Conservation (phyloP, 2,797 vertebrate species). For the Epinephelus coioides region DNA sequence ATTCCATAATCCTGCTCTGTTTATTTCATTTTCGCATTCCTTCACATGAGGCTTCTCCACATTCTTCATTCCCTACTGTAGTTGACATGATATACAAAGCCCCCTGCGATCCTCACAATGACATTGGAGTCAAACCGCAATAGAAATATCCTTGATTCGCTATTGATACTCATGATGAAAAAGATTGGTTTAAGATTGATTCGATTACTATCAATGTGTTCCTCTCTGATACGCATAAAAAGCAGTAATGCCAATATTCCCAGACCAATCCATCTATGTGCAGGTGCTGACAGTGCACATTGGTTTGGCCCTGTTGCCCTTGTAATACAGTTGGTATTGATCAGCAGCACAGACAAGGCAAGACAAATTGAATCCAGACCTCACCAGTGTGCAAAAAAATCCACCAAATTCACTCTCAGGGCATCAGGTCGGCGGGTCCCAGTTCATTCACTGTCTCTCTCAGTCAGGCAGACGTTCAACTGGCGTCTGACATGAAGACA, state of each 20-base stretch:
- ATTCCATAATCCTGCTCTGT: neutral
- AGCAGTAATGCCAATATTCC: conserved; percentile 56
- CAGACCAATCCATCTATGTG: conserved; percentile 55
- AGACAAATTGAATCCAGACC: conserved; percentile 73
- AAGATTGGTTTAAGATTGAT: conserved; percentile 47
- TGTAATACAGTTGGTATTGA: conserved; percentile 83
- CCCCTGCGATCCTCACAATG: neutral
- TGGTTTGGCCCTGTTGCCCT: conserved; percentile 63
- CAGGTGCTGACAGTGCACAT: conserved; percentile 78
- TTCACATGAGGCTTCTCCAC: neutral
- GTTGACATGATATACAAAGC: conserved; percentile 8
- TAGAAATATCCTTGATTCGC: conserved; percentile 45
- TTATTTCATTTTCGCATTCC: neutral
- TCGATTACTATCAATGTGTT: conserved; percentile 56
- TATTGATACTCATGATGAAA: conserved; percentile 51
- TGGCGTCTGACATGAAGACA: conserved; percentile 41
- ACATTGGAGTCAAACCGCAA: conserved; percentile 43
- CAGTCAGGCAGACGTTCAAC: conserved; percentile 46
- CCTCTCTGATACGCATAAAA: conserved; percentile 64
- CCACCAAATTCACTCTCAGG: conserved; percentile 44
- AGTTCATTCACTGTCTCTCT: conserved; percentile 56
- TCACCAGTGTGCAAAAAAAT: conserved; percentile 42
- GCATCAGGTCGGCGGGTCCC: conserved; percentile 42
- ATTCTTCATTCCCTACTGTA: neutral
- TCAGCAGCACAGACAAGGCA: conserved; percentile 68